A percentile compares a stretch with the other conserved stretches of the same genome.
Evolutionary conservation across 2,113 vertebrate genomes (phyloP).

Genomic region (Pholis gunnellus): DNA sequence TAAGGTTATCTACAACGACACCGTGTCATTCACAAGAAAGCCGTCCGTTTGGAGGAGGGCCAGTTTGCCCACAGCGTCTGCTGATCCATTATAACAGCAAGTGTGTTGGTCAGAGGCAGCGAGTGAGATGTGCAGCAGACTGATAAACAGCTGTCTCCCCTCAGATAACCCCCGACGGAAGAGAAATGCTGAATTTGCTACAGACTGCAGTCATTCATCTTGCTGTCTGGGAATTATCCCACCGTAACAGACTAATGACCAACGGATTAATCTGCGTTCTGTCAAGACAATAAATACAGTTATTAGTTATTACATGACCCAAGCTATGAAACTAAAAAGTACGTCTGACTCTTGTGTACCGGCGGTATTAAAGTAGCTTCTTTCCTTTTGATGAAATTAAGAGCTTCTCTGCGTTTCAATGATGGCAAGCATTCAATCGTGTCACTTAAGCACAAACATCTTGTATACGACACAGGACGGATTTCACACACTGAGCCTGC

Average conservation of each 20-base stretch:
- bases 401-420: background rate
- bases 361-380: background rate
- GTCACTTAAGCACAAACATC: background rate
- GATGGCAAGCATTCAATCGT: background rate
- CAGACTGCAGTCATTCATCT: background rate
- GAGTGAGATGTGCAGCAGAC: slow-evolving; percentile 48
- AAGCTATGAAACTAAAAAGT: background rate
- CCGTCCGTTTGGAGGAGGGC: slow-evolving; percentile 9
- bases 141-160: slow-evolving; percentile 68
- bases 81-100: slow-evolving; percentile 26
- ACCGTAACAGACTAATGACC: background rate
- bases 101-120: slow-evolving; percentile 18
- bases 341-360: background rate
- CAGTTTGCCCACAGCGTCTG: slow-evolving; percentile 40
- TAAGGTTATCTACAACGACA: background rate
- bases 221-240: background rate
- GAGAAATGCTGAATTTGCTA: slow-evolving; percentile 33
- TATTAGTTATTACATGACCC: background rate
- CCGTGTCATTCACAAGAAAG: slow-evolving; percentile 11
- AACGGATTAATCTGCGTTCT: background rate
- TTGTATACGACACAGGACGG: background rate
- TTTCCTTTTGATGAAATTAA: background rate
- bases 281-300: background rate
- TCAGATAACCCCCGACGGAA: slow-evolving; percentile 49
- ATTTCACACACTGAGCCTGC: background rate